Evolutionary conservation across 2,888 invertebrate genomes (phyloP).

Genomic region (Chrysopilus asiliformis): DNA sequence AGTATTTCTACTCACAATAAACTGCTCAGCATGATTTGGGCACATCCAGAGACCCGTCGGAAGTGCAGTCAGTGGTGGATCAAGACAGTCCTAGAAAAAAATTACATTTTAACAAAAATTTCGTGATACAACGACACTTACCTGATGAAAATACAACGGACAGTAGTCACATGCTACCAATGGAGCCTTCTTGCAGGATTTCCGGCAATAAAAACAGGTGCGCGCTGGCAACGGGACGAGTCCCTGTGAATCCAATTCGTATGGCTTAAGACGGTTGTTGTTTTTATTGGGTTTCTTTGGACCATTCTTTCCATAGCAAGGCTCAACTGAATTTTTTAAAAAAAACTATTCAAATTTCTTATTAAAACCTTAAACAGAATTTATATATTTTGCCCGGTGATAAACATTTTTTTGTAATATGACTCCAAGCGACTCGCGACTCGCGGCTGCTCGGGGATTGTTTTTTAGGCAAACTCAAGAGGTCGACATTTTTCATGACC

Average conservation of each 20-base stretch:
- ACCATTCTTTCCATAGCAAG: slow-evolving; percentile 22
- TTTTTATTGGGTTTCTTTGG: slow-evolving; percentile 24
- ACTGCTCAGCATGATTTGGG: slow-evolving; percentile 88
- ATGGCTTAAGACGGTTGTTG: slow-evolving; percentile 29
- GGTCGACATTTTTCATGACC: too few species aligned
- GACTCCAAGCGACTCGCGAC: too few species aligned
- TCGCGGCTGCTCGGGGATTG: too few species aligned
- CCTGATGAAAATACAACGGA: slow-evolving; percentile 71
- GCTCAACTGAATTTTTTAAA: slow-evolving; percentile 20
- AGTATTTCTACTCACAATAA: slow-evolving; percentile 56
- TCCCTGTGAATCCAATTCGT: slow-evolving; percentile 42
- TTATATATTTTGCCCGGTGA: too few species aligned
- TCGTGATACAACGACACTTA: slow-evolving; percentile 11
- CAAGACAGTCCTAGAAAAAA: slow-evolving; percentile 69
- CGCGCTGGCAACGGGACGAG: slow-evolving; percentile 71
- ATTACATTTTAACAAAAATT: not conserved
- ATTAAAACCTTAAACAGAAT: not conserved
- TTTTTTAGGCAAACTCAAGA: too few species aligned
- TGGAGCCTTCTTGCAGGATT: slow-evolving; percentile 71
- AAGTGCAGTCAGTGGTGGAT: slow-evolving; percentile 79
- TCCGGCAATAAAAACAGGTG: slow-evolving; percentile 71
- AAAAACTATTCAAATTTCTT: not conserved
- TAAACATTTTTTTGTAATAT: too few species aligned
- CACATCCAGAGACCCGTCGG: slow-evolving; percentile 96
- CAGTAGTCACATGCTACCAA: slow-evolving; percentile 91